phyloP scores from a whole-genome alignment of 2,888 invertebrate genomes.

The Nebria salina region DNA sequence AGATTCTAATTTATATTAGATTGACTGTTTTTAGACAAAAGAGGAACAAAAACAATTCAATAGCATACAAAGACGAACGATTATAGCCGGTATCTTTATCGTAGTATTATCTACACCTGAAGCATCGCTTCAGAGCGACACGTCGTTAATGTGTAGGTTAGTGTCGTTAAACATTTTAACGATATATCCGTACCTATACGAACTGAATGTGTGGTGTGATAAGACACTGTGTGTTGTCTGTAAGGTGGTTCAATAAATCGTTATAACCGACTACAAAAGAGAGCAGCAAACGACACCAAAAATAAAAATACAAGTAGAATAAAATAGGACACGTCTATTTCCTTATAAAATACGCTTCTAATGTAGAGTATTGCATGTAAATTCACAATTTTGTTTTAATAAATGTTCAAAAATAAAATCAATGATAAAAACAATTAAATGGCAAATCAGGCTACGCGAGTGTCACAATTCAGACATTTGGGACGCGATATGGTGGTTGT shows the following conservation, averaged over 20 bases:
- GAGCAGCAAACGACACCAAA: background rate
- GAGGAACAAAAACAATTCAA: background rate
- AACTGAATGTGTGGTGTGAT: slow-evolving; percentile 25
- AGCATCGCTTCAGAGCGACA: slow-evolving; percentile 25
- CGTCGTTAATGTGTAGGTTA: slow-evolving; percentile 43
- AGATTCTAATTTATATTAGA: too few species aligned
- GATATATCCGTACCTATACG: slow-evolving; percentile 18
- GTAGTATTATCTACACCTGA: slow-evolving; percentile 18
- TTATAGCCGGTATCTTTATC: background rate
- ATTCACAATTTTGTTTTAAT: background rate
- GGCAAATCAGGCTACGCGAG: background rate
- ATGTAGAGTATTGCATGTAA: background rate
- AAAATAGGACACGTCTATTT: background rate
- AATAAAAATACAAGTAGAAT: background rate
- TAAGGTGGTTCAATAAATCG: slow-evolving; percentile 34
- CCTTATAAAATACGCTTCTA: background rate
- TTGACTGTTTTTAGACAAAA: background rate
- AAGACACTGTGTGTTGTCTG: slow-evolving; percentile 19
- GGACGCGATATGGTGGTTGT: slow-evolving; percentile 3
- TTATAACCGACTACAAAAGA: slow-evolving; percentile 14
- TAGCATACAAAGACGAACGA: background rate
- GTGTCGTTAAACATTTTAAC: slow-evolving; percentile 43
- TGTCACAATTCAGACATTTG: background rate
- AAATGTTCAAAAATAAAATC: background rate
- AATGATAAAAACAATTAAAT: background rate